phyloP scores from a whole-genome alignment of 2,888 invertebrate species.

The Synergus umbraculus region DNA sequence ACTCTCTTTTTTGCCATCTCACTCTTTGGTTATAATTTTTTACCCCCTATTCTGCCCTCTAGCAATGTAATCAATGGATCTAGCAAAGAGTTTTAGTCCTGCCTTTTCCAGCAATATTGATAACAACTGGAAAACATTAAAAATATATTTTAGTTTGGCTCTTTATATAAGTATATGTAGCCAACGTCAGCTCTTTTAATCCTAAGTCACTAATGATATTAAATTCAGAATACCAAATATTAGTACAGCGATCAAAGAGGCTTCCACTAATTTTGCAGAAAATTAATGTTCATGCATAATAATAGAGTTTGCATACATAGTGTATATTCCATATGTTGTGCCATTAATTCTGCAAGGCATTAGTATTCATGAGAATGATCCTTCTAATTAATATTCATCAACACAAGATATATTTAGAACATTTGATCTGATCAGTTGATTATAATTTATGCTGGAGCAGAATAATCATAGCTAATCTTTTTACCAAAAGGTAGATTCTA shows the following conservation, averaged over 20 bases:
- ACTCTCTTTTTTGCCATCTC: background rate
- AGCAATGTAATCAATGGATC: constrained; percentile 11
- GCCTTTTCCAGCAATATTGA: background rate
- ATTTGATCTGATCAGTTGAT: constrained; percentile 19
- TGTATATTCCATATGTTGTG: constrained; percentile 3
- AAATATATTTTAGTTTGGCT: background rate
- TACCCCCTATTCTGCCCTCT: background rate
- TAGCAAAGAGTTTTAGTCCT: background rate
- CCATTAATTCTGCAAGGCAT: constrained; percentile 3
- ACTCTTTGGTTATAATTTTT: background rate
- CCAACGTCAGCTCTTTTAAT: background rate
- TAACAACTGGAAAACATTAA: background rate
- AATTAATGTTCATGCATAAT: constrained; percentile 23
- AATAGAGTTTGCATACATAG: constrained; percentile 6
- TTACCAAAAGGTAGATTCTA: too few species aligned
- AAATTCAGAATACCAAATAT: background rate
- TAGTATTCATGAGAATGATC: constrained; percentile 28
- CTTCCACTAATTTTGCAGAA: constrained; percentile 8
- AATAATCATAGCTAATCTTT: background rate
- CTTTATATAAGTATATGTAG: background rate
- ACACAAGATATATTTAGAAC: background rate
- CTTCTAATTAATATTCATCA: constrained; percentile 23
- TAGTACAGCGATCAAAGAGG: background rate
- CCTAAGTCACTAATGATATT: background rate
- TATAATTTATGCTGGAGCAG: background rate